Base-by-base conservation (phyloP, 2,888 invertebrate genomes). In the Plagodis dolabraria region DNA sequence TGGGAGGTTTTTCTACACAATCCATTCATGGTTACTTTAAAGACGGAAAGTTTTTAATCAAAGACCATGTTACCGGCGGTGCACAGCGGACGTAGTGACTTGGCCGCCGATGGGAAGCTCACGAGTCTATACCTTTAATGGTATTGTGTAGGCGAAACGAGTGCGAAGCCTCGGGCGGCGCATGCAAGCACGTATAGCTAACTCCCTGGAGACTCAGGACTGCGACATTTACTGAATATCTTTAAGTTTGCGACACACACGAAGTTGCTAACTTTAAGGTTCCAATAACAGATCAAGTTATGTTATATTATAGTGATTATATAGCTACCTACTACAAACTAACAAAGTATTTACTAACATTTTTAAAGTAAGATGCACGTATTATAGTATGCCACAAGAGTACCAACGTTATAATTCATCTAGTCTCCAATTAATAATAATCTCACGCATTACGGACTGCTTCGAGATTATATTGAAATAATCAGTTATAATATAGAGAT, bases 151-250 rank as follows among this genome's bases (percentile, higher is more conserved):
- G 63, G 63, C 53, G 57, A 60, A 60, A 48, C 59, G 60, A 67
- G 65, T 60, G 62, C 61, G 67, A 60, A 69, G 71, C 73, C 74
- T 67, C 70, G 67, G 67, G 74, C 74, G 67, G 60, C 72, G 76
- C 79, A 79, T 79, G 76, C 78, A 69, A 70, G 72, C 85, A 84
- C 86, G 85, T 85, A 36, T 36, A 82, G 82, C 79, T 75, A n/a
- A 71, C 76, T 80, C 85, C 85, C 77, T 40, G 53, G 73, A 77
- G 85, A 75, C 70, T 57, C 66, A 62, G 70, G 71, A 70, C 76
- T 76, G 77, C 72, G 76, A 75, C 80, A 74, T 79, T 75, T 76
- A 70, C 73, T 69, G 83, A 83, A 83, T 83, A 84, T 75, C 75
- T 84, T 57, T 65, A 68, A 64, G 57, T 67, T 65, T 60, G 63